A percentile compares a stretch with the other conserved stretches of the same genome.
Conservation (phyloP, 2,888 invertebrate species). For the Eupithecia inturbata region DNA sequence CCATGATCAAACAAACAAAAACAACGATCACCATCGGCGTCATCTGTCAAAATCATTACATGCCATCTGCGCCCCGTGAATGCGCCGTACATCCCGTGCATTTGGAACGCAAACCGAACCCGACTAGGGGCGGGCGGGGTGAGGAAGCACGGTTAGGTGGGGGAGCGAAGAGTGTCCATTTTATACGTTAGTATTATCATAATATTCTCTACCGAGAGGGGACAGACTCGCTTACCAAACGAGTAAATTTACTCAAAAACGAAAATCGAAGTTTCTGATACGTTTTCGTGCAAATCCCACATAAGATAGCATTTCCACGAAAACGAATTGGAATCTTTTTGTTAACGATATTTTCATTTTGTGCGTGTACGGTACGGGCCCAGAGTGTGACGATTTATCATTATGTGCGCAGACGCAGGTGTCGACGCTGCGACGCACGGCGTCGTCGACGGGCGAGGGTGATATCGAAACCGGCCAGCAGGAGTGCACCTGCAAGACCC, state of each 20-base stretch:
- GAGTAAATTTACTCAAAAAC: not conserved
- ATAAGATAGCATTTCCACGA: not conserved
- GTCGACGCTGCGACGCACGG: conserved; percentile 82
- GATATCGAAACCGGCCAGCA: conserved; percentile 58
- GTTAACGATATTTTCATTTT: not conserved
- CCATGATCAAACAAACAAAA: too few species aligned
- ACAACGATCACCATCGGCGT: too few species aligned
- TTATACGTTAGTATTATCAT: too few species aligned
- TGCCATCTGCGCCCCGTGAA: too few species aligned
- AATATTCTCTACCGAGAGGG: not conserved
- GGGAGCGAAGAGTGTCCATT: too few species aligned
- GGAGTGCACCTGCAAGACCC: conserved; percentile 70
- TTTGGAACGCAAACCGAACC: too few species aligned
- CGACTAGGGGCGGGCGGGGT: too few species aligned
- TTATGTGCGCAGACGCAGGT: conserved; percentile 78
- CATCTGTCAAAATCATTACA: too few species aligned
- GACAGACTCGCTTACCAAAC: not conserved
- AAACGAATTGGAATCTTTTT: not conserved
- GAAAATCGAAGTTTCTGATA: not conserved
- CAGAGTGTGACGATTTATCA: not conserved
- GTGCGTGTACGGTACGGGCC: not conserved
- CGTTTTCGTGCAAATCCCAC: not conserved
- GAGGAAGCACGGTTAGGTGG: too few species aligned
- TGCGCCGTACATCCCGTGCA: too few species aligned
- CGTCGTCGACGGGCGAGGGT: conserved; percentile 66